Conservation (phyloP, 1,140 invertebrate species). For the Oryctes rhinoceros region DNA sequence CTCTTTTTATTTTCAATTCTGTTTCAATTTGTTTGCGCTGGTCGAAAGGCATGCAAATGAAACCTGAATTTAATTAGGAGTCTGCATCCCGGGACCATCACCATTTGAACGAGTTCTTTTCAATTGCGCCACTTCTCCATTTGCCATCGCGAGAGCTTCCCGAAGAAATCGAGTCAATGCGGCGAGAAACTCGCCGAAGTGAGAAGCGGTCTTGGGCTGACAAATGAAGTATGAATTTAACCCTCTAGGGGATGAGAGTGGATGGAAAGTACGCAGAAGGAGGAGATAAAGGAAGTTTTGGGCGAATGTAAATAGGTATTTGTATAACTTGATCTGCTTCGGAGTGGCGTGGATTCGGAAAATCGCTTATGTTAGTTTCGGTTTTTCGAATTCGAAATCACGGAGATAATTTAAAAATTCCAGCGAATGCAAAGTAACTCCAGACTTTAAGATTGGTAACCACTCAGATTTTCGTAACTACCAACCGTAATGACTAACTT, state of each 20-base stretch:
- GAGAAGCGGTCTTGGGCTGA: not conserved
- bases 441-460: no score
- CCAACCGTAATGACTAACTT: no score
- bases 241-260: not conserved
- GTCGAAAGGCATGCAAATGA: slow-evolving; percentile 30
- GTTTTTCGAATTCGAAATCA: no score
- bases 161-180: slow-evolving; percentile 18
- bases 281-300: not conserved
- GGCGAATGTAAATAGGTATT: slow-evolving; percentile 6
- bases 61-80: slow-evolving; percentile 36
- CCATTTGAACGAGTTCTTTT: not conserved
- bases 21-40: slow-evolving; percentile 32
- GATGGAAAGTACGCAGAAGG: not conserved
- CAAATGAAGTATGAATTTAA: slow-evolving; percentile 7
- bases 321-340: no score
- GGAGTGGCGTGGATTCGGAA: no score
- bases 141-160: not conserved
- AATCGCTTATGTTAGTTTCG: no score
- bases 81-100: slow-evolving; percentile 11
- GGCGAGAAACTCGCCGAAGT: not conserved
- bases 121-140: slow-evolving; percentile 10
- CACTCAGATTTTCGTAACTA: no score
- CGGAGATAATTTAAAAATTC: no score
- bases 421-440: no score
- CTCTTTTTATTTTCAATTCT: slow-evolving; percentile 34